Conservation (phyloP, 2,797 vertebrate species). For the Trichosurus vulpecula region DNA sequence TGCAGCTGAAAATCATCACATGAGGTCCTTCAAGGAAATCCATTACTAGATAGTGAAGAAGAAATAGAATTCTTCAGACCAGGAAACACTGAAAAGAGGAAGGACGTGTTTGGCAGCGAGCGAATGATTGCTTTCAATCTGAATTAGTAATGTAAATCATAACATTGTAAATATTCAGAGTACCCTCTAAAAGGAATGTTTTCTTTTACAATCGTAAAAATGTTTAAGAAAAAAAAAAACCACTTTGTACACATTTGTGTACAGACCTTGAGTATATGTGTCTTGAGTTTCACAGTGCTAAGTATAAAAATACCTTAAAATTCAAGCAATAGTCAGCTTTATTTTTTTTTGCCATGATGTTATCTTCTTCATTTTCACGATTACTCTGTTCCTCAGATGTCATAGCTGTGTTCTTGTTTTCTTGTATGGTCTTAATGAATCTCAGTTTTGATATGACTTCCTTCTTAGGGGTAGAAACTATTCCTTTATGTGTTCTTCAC, state of each 20-base stretch:
- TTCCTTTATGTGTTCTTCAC: not conserved
- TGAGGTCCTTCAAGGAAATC: not conserved
- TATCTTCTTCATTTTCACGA: not conserved
- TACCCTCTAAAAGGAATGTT: not conserved
- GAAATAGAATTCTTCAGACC: not conserved
- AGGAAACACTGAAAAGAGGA: not conserved
- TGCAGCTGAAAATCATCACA: not conserved
- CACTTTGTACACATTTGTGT: not conserved
- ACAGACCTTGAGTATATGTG: conserved; percentile 7
- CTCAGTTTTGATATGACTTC: not conserved
- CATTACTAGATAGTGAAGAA: not conserved
- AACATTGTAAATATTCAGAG: not conserved
- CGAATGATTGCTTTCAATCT: not conserved
- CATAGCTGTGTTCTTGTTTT: not conserved
- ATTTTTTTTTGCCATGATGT: not conserved
- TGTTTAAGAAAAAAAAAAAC: conserved; percentile 8
- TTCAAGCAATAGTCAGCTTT: not conserved
- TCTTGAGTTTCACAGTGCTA: not conserved
- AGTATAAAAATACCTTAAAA: conserved; percentile 29
- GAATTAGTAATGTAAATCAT: not conserved
- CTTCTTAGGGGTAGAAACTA: not conserved
- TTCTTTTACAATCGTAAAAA: not conserved
- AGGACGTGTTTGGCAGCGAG: not conserved
- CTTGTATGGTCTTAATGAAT: not conserved
- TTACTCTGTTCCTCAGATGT: conserved; percentile 27